phyloP scores from a whole-genome alignment of 2,113 vertebrate genomes.

The Plotosus lineatus region DNA sequence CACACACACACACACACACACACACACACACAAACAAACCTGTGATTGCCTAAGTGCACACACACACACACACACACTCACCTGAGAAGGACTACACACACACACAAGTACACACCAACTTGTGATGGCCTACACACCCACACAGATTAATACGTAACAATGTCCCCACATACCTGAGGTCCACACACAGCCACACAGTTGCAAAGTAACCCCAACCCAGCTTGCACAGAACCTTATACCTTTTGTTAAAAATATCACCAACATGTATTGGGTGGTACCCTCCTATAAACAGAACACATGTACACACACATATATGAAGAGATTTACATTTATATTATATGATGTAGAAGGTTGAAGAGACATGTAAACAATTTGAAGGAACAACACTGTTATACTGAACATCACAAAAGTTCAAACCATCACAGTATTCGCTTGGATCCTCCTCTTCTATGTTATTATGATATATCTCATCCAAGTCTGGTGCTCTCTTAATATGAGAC shows the following conservation, averaged over 20 bases:
- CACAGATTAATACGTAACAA: background rate
- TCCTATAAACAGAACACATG: slow-evolving; percentile 67
- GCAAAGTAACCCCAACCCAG: slow-evolving; percentile 80
- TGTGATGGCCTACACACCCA: background rate
- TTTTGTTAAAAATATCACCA: slow-evolving; percentile 76
- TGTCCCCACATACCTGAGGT: slow-evolving; percentile 67
- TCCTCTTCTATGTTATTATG: slow-evolving; percentile 61
- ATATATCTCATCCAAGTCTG: slow-evolving; percentile 42
- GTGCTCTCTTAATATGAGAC: slow-evolving; percentile 34
- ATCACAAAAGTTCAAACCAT: slow-evolving; percentile 63
- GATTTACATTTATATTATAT: background rate
- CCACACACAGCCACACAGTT: slow-evolving; percentile 84
- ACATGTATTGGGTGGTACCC: slow-evolving; percentile 71
- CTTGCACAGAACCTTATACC: slow-evolving; percentile 75
- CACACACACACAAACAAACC: background rate
- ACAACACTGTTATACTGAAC: background rate
- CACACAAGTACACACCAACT: background rate
- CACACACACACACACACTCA: slow-evolving; percentile 19
- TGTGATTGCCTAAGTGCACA: no score
- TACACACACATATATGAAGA: background rate
- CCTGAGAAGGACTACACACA: no score
- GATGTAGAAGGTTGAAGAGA: background rate
- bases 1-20: background rate
- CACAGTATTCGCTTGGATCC: slow-evolving; percentile 64
- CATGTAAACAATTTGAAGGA: background rate